Conservation (phyloP, 2,888 invertebrate species). For the Hypsopygia costalis region DNA sequence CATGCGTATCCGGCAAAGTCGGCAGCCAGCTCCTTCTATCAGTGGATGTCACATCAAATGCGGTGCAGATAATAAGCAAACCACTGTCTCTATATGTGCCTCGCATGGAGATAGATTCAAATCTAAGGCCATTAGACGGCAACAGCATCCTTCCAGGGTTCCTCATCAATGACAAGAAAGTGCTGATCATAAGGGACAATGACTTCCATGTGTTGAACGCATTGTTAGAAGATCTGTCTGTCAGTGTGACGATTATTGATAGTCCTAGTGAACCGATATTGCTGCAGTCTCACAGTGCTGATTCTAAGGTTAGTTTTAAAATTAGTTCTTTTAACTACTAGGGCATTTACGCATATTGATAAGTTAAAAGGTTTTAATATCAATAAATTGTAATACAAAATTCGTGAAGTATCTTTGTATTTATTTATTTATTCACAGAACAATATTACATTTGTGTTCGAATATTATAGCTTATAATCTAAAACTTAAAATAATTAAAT, state of each 20-base stretch:
- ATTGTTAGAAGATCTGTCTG: constrained; percentile 37
- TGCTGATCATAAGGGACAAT: constrained; percentile 53
- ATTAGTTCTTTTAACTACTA: not conserved
- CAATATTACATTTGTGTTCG: no score
- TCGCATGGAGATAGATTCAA: constrained; percentile 29
- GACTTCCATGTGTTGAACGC: constrained; percentile 45
- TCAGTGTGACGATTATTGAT: constrained; percentile 54
- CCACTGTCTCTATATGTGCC: constrained; percentile 54
- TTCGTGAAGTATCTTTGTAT: no score
- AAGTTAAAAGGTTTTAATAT: no score
- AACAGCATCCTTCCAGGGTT: constrained; percentile 56
- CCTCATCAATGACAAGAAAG: constrained; percentile 52
- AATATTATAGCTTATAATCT: no score
- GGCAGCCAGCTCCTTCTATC: constrained; percentile 79
- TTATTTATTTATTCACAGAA: no score
- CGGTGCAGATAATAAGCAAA: constrained; percentile 69
- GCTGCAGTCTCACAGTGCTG: constrained; percentile 59
- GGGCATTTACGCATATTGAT: no score
- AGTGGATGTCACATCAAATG: constrained; percentile 80
- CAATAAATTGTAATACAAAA: no score
- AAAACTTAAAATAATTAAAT: no score
- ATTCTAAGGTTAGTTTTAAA: constrained; percentile 40
- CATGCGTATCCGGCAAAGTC: constrained; percentile 79
- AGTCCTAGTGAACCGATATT: constrained; percentile 45
- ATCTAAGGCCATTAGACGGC: constrained; percentile 46